Percentiles rank a stretch among this genome's conserved stretches.
Evolutionary conservation across 2,888 invertebrate species (phyloP).

Genomic region (Drosophila niveifrons): DNA sequence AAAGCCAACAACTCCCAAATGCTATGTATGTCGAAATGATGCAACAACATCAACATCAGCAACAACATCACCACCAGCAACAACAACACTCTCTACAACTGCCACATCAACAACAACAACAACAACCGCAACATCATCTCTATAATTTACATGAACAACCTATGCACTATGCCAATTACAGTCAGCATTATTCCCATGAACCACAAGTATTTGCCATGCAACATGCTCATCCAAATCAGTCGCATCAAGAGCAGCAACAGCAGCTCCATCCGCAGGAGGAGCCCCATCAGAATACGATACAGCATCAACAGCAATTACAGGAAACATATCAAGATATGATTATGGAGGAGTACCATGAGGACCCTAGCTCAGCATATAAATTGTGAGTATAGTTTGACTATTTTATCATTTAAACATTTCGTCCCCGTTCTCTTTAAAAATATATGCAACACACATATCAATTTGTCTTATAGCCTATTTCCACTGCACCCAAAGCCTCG

Average conservation of each 20-base stretch:
- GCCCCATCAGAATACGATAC: background rate
- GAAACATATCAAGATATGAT: conserved; percentile 81
- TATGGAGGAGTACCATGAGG: conserved; percentile 84
- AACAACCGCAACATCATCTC: conserved; percentile 34
- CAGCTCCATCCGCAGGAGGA: conserved; percentile 74
- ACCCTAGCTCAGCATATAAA: conserved; percentile 80
- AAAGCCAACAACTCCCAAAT: conserved; percentile 38
- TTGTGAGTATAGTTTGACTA: conserved; percentile 80
- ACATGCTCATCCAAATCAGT: conserved; percentile 34
- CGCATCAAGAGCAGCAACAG: conserved; percentile 71
- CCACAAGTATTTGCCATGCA: conserved; percentile 67
- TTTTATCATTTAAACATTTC: too few relatives aligned
- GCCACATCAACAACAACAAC: conserved; percentile 18
- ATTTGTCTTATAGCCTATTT: too few relatives aligned
- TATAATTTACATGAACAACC: conserved; percentile 45
- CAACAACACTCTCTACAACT: conserved; percentile 33
- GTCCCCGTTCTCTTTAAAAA: background rate
- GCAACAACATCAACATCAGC: conserved; percentile 49
- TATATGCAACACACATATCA: background rate
- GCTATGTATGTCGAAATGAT: conserved; percentile 62
- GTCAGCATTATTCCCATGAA: conserved; percentile 68
- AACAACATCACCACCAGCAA: conserved; percentile 47
- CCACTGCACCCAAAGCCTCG: too few relatives aligned
- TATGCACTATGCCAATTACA: conserved; percentile 58
- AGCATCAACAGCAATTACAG: conserved; percentile 54